These are phyloP conservation scores for Philereme transversata DNA, from an alignment of 2,888 invertebrate genomes.

Conservation along the genomic window DNA sequence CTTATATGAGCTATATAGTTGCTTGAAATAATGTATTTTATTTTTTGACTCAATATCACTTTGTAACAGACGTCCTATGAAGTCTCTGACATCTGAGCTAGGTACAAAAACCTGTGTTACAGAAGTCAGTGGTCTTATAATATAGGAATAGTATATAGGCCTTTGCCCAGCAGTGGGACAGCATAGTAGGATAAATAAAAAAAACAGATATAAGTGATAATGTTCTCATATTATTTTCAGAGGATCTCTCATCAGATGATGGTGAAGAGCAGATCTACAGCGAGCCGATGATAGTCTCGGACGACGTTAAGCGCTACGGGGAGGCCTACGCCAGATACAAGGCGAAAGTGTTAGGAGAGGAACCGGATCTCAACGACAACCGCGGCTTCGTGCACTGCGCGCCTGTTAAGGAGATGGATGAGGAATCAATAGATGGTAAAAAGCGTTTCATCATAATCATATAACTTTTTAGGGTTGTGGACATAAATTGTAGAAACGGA, in stretches of 20 bases:
- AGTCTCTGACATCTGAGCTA: too few relatives aligned
- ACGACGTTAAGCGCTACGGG: conserved; percentile 86
- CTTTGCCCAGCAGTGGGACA: too few relatives aligned
- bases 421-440: conserved; percentile 53
- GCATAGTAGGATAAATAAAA: neutral
- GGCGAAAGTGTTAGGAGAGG: conserved; percentile 69
- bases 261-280: conserved; percentile 75
- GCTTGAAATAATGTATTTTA: too few relatives aligned
- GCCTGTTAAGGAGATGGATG: conserved; percentile 51
- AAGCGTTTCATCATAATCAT: too few relatives aligned
- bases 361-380: conserved; percentile 45
- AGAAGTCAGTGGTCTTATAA: too few relatives aligned
- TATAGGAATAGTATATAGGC: too few relatives aligned
- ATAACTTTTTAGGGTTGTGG: too few relatives aligned
- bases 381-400: conserved; percentile 56
- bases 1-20: too few relatives aligned
- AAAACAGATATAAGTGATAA: neutral
- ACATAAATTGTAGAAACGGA: too few relatives aligned
- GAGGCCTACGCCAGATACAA: conserved; percentile 87
- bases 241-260: conserved; percentile 75
- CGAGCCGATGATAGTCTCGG: conserved; percentile 61
- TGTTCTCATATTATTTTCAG: conserved; percentile 43
- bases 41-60: too few relatives aligned
- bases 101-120: too few relatives aligned
- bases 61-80: too few relatives aligned